phyloP scores from a whole-genome alignment of 2,888 invertebrate species.

The Zele albiditarsus region DNA sequence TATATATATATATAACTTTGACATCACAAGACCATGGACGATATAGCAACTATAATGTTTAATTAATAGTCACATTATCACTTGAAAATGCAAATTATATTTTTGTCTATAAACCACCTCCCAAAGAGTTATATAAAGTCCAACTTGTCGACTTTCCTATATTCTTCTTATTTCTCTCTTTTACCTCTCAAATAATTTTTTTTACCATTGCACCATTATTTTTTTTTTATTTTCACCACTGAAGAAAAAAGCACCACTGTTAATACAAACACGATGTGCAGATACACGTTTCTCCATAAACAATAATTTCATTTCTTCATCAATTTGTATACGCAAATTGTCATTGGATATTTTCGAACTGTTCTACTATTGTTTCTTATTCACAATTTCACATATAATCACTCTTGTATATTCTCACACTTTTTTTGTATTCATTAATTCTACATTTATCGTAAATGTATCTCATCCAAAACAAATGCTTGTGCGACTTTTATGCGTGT shows the following conservation, averaged over 20 bases:
- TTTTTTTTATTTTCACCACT: conserved; percentile 35
- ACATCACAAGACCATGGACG: background rate
- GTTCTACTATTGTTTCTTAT: background rate
- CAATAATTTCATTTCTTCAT: background rate
- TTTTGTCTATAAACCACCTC: background rate
- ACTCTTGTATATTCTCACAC: conserved; percentile 2
- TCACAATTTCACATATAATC: conserved; percentile 8
- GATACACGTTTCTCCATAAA: background rate
- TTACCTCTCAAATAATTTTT: background rate
- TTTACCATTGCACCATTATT: conserved; percentile 31
- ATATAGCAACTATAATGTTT: conserved; percentile 6
- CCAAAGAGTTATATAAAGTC: background rate
- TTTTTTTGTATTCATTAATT: conserved; percentile 35
- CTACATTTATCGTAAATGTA: conserved; percentile 42
- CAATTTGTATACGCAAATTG: conserved; percentile 7
- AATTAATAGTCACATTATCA: conserved; percentile 1
- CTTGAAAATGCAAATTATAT: conserved; percentile 5
- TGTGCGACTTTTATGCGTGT: conserved; percentile 42
- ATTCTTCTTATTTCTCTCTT: background rate
- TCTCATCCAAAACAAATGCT: conserved; percentile 36
- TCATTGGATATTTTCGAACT: background rate
- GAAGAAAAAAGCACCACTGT: conserved; percentile 61
- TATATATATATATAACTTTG: no score
- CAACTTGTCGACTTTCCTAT: background rate
- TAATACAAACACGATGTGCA: conserved; percentile 55